Percentiles rank a stretch among this genome's conserved stretches.
Evolutionary conservation across 2,113 vertebrate genomes (phyloP).

Genomic region (Myxocyprinus asiaticus): DNA sequence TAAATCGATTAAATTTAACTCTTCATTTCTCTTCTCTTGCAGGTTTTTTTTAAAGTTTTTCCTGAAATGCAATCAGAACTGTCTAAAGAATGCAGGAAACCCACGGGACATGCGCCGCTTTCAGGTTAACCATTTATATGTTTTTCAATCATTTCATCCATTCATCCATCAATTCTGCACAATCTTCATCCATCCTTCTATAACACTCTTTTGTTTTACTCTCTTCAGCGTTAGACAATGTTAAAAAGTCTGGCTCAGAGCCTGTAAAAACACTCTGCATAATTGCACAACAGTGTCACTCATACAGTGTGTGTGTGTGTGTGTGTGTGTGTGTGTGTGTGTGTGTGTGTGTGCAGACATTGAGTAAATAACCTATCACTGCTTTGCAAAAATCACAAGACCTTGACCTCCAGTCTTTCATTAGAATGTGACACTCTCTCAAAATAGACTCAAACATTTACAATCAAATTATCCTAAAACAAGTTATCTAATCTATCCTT

Average conservation of each 20-base stretch:
- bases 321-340: no score
- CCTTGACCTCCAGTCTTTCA: conserved; percentile 37
- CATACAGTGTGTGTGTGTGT: neutral
- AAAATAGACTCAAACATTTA: no score
- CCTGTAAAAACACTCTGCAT: conserved; percentile 1
- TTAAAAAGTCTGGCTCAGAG: neutral
- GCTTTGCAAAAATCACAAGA: conserved; percentile 42
- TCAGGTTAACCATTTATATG: conserved; percentile 78
- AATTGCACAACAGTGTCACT: conserved; percentile 22
- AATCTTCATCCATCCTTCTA: neutral
- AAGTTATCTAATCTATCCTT: no score
- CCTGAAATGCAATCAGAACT: conserved; percentile 99
- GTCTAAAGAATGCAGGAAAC: conserved; percentile 98
- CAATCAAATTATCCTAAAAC: no score
- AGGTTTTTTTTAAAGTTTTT: conserved; percentile 99
- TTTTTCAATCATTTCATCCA: neutral
- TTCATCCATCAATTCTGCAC: neutral
- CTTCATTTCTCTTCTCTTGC: conserved; percentile 49
- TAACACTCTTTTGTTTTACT: neutral
- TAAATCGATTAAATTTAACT: conserved; percentile 44
- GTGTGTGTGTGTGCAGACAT: conserved; percentile 6
- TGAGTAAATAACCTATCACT: conserved; percentile 47
- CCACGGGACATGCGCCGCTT: conserved; percentile 98
- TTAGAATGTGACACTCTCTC: conserved; percentile 9
- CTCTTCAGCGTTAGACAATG: neutral